Conservation (phyloP, 2,113 vertebrate genomes). For the Oryzias celebensis region DNA sequence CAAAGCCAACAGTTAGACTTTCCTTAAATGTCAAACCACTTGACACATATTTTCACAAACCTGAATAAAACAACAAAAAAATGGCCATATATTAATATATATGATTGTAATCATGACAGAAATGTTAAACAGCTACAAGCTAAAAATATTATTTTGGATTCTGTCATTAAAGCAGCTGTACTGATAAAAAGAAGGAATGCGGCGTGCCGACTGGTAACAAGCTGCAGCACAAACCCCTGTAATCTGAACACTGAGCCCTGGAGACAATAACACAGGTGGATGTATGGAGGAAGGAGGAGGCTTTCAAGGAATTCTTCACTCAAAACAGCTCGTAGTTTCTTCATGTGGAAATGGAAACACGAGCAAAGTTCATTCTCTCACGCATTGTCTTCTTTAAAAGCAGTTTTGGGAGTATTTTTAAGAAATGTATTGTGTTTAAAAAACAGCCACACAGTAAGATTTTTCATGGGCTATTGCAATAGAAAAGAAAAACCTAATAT, state of each 20-base stretch:
- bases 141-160: not conserved
- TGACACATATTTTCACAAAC: too few species aligned
- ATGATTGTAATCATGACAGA: not conserved
- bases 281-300: conserved; percentile 7
- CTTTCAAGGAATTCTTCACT: conserved; percentile 22
- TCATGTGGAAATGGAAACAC: conserved; percentile 17
- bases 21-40: conserved; percentile 21
- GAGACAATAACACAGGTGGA: conserved; percentile 66
- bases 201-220: conserved; percentile 39
- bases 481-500: too few species aligned
- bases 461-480: too few species aligned
- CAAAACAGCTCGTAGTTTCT: conserved; percentile 34
- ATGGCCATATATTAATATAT: too few species aligned
- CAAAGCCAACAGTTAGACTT: conserved; percentile 19
- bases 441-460: too few species aligned
- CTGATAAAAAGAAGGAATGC: conserved; percentile 60
- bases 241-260: conserved; percentile 54
- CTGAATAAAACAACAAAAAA: too few species aligned
- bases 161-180: conserved; percentile 20
- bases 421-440: conserved; percentile 6
- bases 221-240: conserved; percentile 64
- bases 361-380: conserved; percentile 26
- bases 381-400: conserved; percentile 20
- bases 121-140: not conserved
- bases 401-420: conserved; percentile 21